Conservation (phyloP, 2,888 invertebrate genomes). For the Melipona bicolor region DNA sequence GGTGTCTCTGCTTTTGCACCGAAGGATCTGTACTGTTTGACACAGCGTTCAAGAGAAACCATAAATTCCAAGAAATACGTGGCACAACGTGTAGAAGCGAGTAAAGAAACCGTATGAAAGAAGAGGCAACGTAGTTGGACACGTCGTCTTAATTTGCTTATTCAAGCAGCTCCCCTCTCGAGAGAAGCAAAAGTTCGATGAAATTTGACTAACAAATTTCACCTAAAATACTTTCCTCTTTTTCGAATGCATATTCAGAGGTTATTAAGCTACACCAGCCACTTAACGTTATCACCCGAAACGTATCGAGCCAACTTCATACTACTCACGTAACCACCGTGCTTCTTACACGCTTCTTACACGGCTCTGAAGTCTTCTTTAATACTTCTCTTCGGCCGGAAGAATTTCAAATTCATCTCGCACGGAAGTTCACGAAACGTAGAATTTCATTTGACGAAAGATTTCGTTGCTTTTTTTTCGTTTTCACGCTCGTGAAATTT, state of each 20-base stretch:
- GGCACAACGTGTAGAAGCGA: not conserved
- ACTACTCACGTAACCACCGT: not conserved
- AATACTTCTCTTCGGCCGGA: no score
- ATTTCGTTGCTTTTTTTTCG: no score
- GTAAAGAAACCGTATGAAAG: not conserved
- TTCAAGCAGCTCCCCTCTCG: not conserved
- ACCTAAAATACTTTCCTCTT: constrained; percentile 14
- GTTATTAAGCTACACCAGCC: constrained; percentile 5
- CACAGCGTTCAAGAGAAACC: not conserved
- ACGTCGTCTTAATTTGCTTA: constrained; percentile 17
- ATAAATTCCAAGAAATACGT: not conserved
- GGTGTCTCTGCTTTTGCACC: no score
- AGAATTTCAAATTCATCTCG: no score
- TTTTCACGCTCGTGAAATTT: no score
- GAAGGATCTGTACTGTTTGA: no score
- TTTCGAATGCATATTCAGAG: constrained; percentile 24
- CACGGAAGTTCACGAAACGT: no score
- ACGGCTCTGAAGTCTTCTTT: no score
- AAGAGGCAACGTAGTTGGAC: constrained; percentile 10
- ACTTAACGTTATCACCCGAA: constrained; percentile 14
- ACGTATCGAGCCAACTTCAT: not conserved
- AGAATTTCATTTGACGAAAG: no score
- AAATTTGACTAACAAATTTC: constrained; percentile 25
- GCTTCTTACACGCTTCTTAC: not conserved
- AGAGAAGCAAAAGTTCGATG: constrained; percentile 7